Percentiles rank a stretch among this genome's conserved stretches.
Evolutionary conservation across 2,113 vertebrate genomes (phyloP).

Genomic region (Himantopus leucocephalus): DNA sequence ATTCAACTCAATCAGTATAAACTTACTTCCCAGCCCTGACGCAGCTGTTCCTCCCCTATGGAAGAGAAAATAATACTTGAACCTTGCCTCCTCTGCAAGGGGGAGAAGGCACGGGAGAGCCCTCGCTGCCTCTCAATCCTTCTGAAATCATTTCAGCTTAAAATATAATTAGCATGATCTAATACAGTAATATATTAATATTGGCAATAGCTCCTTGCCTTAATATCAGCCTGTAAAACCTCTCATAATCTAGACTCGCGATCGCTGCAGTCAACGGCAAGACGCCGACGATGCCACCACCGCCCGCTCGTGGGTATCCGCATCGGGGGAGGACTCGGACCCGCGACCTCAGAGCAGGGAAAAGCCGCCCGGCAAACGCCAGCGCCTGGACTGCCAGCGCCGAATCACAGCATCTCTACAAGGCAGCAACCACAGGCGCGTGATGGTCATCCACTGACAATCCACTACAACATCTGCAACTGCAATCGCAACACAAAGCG

Average conservation of each 20-base stretch:
- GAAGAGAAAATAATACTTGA: conserved; percentile 3
- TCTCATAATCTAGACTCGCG: rapidly evolving
- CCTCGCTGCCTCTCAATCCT: not conserved
- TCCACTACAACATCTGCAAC: not conserved
- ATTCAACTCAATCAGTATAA: conserved; percentile 20
- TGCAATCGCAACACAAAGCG: not conserved
- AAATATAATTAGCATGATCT: conserved; percentile 32
- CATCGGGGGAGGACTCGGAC: rapidly evolving
- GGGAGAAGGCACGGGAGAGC: conserved; percentile 7
- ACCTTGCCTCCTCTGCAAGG: not conserved
- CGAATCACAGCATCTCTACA: rapidly evolving
- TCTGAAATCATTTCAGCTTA: not conserved
- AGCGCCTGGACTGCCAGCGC: rapidly evolving
- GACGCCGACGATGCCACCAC: rapidly evolving
- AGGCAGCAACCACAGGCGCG: rapidly evolving
- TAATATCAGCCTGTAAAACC: not conserved
- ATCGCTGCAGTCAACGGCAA: rapidly evolving
- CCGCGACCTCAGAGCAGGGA: rapidly evolving
- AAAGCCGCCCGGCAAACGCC: not conserved
- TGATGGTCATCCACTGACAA: rapidly evolving
- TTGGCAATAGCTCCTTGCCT: not conserved
- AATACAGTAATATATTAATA: conserved; percentile 35
- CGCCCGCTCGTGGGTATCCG: rapidly evolving
- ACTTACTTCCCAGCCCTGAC: not conserved
- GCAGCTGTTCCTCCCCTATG: not conserved